A percentile compares a stretch with the other conserved stretches of the same genome.
Evolutionary conservation across 2,888 invertebrate species (phyloP).

Genomic region (Drosophila silvestris): DNA sequence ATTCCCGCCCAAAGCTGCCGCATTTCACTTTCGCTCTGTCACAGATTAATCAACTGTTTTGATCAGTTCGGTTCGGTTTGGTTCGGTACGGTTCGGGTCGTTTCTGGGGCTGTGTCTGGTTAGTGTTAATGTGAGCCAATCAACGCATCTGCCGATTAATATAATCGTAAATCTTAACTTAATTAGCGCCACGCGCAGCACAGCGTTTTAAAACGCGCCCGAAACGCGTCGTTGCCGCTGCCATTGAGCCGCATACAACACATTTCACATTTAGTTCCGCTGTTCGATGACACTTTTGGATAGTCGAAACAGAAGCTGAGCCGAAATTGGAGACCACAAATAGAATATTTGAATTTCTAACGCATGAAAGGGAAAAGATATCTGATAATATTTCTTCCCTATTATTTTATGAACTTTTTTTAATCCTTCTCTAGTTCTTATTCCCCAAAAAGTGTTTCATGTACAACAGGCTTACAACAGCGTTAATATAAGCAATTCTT

Average conservation of each 20-base stretch:
- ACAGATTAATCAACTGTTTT: slow-evolving; percentile 59
- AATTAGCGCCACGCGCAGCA: slow-evolving; percentile 76
- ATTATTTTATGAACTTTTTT: background rate
- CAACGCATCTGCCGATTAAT: slow-evolving; percentile 36
- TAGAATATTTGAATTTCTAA: background rate
- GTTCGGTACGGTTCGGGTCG: background rate
- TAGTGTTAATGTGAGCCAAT: slow-evolving; percentile 62
- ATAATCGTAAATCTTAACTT: slow-evolving; percentile 72
- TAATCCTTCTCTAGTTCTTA: background rate
- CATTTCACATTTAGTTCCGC: slow-evolving; percentile 40
- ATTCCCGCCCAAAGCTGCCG: slow-evolving; percentile 27
- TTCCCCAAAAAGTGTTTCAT: background rate
- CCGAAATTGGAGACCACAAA: slow-evolving; percentile 11
- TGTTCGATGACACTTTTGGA: slow-evolving; percentile 15
- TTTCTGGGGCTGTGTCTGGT: slow-evolving; percentile 10
- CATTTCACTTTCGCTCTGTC: slow-evolving; percentile 59
- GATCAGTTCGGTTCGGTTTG: background rate
- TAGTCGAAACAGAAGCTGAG: background rate
- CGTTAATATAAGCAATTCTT: background rate
- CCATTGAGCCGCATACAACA: slow-evolving; percentile 56
- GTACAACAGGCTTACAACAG: background rate
- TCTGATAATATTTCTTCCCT: background rate
- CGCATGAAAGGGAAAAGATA: background rate
- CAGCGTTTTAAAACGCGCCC: slow-evolving; percentile 60
- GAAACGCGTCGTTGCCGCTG: slow-evolving; percentile 64